Evolutionary conservation across 2,113 vertebrate genomes (phyloP).

Genomic region (Melierax canorus): DNA sequence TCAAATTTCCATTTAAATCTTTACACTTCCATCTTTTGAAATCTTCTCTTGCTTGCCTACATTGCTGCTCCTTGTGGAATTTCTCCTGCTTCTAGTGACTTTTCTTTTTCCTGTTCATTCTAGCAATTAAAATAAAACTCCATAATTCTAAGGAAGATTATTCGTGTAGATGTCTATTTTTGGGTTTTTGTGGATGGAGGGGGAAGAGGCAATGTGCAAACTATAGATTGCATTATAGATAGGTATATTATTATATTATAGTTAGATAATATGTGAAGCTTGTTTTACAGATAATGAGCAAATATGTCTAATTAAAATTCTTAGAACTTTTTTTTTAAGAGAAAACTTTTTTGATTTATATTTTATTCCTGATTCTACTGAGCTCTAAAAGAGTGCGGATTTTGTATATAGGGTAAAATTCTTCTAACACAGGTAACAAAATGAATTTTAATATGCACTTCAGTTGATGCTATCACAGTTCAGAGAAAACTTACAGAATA

Average conservation of each 20-base stretch:
- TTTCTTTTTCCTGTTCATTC: not conserved
- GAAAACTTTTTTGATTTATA: not conserved
- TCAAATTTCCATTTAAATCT: constrained; percentile 48
- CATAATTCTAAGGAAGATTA: not conserved
- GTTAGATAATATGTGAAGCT: not conserved
- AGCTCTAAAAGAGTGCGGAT: not conserved
- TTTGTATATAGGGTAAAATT: not conserved
- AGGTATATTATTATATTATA: too few relatives aligned
- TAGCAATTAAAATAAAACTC: constrained; percentile 44
- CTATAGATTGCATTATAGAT: not conserved
- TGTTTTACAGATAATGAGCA: not conserved
- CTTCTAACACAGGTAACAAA: not conserved
- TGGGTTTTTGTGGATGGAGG: not conserved
- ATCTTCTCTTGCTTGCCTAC: constrained; percentile 35
- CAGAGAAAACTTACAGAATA: not conserved
- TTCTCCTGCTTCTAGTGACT: constrained; percentile 33
- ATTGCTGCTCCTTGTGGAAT: constrained; percentile 16
- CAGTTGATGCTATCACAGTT: not conserved
- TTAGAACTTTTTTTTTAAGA: not conserved
- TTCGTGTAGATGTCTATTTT: constrained; percentile 3
- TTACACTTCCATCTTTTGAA: constrained; percentile 36
- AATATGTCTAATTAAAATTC: constrained; percentile 1
- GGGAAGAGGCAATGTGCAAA: constrained; percentile 3
- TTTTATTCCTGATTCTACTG: not conserved
- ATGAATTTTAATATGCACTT: not conserved